Base-by-base conservation (phyloP, 2,797 vertebrate species). In the Pampus argenteus region DNA sequence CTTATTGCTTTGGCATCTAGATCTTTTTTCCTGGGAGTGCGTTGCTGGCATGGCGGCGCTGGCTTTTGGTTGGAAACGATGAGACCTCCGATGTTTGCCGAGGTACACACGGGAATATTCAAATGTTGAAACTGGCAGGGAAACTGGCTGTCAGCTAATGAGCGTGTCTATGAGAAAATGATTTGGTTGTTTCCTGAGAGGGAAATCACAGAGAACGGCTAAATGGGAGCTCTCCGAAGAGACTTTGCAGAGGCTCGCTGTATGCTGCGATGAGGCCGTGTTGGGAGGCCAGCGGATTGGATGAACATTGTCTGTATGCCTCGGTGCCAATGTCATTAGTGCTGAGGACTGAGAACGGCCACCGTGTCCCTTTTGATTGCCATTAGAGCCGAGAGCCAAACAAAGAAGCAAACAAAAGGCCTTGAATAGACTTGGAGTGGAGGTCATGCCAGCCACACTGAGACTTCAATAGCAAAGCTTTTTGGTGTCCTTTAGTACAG, bases 151-250 rank as follows among this genome's bases (percentile, higher is more conserved):
- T 90, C 90, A 69, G 91, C 90, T 95, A 94, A 95, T 94, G 94
- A 94, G 92, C 84, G 83, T 89, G 89, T 94, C 92, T 90, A 91
- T 80, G 90, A 93, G 92, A 93, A 92, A 93, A 93, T 92, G 83
- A 94, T 94, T 94, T 92, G 89, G 88, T 93, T 91, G 90, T 93
- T 94, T 94, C 92, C 94, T 94, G 88, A 93, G 93, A 94, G 92
- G 90, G 86, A 89, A 93, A 94, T 94, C 92, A 94, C 91, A 93
- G 89, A 93, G 92, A 94, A 93, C 90, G 91, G 93, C 91, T 94
- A 92, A 94, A 94, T 92, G 92, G 88, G 90, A 90, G 91, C 89
- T 84, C 90, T 92, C 92, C 83, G 85, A 87, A 90, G 93, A 93
- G 90, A 85, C 80, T 71, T 58, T 52, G 75, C 79, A 45, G 71